phyloP scores from a whole-genome alignment of 2,888 invertebrate genomes.

The Stictocephala bisonia region DNA sequence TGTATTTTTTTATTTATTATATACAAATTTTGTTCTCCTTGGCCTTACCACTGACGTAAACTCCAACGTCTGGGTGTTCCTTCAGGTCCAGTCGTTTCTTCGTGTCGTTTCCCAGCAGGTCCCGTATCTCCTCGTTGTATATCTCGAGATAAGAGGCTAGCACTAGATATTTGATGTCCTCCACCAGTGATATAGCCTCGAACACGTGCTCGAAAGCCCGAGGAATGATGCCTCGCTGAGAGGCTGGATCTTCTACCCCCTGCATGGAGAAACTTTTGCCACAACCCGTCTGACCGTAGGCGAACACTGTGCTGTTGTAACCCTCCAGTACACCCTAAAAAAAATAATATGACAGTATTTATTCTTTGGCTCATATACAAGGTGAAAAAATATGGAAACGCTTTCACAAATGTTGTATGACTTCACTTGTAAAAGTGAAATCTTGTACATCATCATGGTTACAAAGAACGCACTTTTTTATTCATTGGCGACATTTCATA shows the following conservation, averaged over 20 bases:
- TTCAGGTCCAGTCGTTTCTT: constrained; percentile 74
- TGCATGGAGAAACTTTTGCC: constrained; percentile 94
- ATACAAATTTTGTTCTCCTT: no score
- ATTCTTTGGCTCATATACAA: no score
- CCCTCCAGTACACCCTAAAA: constrained; percentile 85
- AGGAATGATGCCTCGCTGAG: constrained; percentile 74
- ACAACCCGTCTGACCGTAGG: constrained; percentile 93
- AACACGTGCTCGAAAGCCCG: constrained; percentile 90
- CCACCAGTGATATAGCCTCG: constrained; percentile 81
- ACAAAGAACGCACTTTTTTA: no score
- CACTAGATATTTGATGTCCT: constrained; percentile 77
- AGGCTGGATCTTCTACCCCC: constrained; percentile 69
- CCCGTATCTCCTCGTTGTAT: constrained; percentile 84
- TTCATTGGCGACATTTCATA: no score
- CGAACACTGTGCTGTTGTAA: constrained; percentile 93
- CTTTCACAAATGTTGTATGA: no score
- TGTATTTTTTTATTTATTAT: no score
- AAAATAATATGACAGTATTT: neutral
- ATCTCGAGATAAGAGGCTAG: constrained; percentile 86
- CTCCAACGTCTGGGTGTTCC: constrained; percentile 74
- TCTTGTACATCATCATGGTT: no score
- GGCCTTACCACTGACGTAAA: constrained; percentile 73
- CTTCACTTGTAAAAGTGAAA: no score
- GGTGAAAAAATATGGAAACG: neutral
- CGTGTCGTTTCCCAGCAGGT: constrained; percentile 72